Percentiles rank a stretch among this genome's conserved stretches.
Evolutionary conservation across 2,888 invertebrate genomes (phyloP).

Genomic region (Marasmarcha lunaedactyla): DNA sequence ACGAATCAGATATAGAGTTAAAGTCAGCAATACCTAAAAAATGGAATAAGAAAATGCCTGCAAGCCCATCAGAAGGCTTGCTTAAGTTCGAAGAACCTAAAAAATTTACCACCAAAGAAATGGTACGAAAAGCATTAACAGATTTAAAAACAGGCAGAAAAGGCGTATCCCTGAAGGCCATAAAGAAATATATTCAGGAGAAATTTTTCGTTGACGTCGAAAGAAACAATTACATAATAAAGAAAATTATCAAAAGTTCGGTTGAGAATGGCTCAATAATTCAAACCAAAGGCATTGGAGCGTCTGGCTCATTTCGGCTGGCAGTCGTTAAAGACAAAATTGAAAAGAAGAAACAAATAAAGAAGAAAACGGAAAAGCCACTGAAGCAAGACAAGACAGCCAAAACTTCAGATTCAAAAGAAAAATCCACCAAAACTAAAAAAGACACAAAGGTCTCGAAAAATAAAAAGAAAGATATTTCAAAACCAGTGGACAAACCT

Average conservation of each 20-base stretch:
- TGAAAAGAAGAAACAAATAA: conserved; percentile 17
- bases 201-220: conserved; percentile 34
- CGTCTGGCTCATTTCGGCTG: conserved; percentile 46
- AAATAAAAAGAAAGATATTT: conserved; percentile 7
- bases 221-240: conserved; percentile 37
- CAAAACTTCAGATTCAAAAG: conserved; percentile 5
- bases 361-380: conserved; percentile 15
- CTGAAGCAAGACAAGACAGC: background rate
- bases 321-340: conserved; percentile 25
- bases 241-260: conserved; percentile 36
- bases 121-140: conserved; percentile 37
- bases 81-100: conserved; percentile 24
- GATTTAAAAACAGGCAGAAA: conserved; percentile 35
- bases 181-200: conserved; percentile 43
- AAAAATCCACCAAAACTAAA: conserved; percentile 5
- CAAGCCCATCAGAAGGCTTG: conserved; percentile 22
- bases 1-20: conserved; percentile 26
- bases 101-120: conserved; percentile 36
- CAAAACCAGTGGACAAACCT: conserved; percentile 7
- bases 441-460: conserved; percentile 7
- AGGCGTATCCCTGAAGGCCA: conserved; percentile 46
- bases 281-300: conserved; percentile 45
- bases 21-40: conserved; percentile 22
- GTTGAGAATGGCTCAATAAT: conserved; percentile 40
- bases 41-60: conserved; percentile 17